Evolutionary conservation across 2,797 vertebrate species (phyloP), one percentile per base, ranked within the genome.

Genomic region (Microctenopoma lineatum): DNA sequence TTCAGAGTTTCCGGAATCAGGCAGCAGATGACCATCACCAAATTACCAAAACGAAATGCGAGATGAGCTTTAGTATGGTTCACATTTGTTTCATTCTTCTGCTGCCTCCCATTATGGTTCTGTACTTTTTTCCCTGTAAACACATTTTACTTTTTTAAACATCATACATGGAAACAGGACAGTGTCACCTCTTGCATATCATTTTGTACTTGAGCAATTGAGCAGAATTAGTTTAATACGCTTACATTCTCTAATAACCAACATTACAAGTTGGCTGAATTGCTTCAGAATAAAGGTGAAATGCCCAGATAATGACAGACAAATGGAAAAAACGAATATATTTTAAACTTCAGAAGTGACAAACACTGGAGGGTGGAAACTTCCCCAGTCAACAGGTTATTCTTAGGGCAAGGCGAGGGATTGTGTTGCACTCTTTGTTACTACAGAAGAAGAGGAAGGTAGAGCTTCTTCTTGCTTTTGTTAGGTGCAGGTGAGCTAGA

Each of bases 391-490:
- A 71, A 73, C 59, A 65, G 86, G 81, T 88, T 89, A 77, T 86
- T 86, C 82, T 76, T 63, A 62, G 82, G 78, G 78, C 73, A 86
- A 78, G 74, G 73, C 84, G 59, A 59, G 58, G 66, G 81, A 87
- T 91, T 76, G 6, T 84, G 77, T 93, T 92, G 65, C 91, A 77
- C 59, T 87, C 85, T 84, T 86, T 90, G 80, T 81, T 72, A 69
- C 39, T 64, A 79, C 84, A 74, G 82, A 87, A 86, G 77, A 85
- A 73, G 83, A 90, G 87, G 84, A 91, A 88, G 84, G 85, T 73
- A 83, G 75, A 87, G 81, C 85, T 85, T 90, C 83, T 88, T 77
- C 77, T 84, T 54, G 83, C 89, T 79, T 92, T 93, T 92, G 89
- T 93, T 90, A 34, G 55, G 50, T 70, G 65, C 75, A 88, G 89